phyloP scores from a whole-genome alignment of 2,797 vertebrate genomes.

The Rhodeus uyekii region DNA sequence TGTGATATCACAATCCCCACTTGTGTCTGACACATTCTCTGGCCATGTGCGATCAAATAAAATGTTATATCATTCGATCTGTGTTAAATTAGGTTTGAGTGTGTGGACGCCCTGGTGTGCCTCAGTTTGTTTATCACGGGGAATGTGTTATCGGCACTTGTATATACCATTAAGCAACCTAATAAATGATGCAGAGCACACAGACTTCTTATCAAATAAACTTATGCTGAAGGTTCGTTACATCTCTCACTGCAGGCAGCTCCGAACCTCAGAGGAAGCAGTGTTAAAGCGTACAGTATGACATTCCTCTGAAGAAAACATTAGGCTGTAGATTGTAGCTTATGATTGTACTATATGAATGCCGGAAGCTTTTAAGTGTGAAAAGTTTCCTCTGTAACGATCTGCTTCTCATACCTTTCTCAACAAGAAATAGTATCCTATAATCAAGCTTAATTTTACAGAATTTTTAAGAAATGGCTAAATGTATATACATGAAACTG shows the following conservation, averaged over 20 bases:
- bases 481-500: background rate
- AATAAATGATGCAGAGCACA: slow-evolving; percentile 39
- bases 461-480: background rate
- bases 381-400: background rate
- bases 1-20: slow-evolving; percentile 16
- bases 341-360: background rate
- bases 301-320: background rate
- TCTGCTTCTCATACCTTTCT: background rate
- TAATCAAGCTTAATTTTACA: background rate
- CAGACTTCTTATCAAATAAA: slow-evolving; percentile 27
- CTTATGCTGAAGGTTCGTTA: background rate
- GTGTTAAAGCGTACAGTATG: background rate
- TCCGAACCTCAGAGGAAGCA: background rate
- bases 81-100: slow-evolving; percentile 30
- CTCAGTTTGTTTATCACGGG: slow-evolving; percentile 16
- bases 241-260: background rate
- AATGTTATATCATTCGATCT: slow-evolving; percentile 34
- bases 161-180: slow-evolving; percentile 12
- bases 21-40: slow-evolving; percentile 4
- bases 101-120: slow-evolving; percentile 31
- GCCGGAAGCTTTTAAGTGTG: background rate
- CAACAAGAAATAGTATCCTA: background rate
- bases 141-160: slow-evolving; percentile 27
- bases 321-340: background rate
- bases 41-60: slow-evolving; percentile 32